A percentile compares a stretch with the other conserved stretches of the same genome.
Conservation (phyloP, 92 coral and sea anemone species). For the Palythoa caribaeorum region DNA sequence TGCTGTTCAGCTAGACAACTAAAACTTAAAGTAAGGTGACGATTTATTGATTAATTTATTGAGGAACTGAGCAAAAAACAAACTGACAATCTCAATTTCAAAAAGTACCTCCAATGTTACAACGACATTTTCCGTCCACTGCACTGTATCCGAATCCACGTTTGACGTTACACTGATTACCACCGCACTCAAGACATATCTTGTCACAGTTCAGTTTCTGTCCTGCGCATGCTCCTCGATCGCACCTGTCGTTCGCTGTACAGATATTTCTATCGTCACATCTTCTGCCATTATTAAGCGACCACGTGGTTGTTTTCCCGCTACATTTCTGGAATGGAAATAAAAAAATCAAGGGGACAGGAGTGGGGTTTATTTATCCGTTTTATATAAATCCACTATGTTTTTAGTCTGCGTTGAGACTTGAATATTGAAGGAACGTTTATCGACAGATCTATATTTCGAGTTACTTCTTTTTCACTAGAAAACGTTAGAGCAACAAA, state of each 20-base stretch:
- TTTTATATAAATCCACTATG: too few species aligned
- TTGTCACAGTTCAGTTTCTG: slow-evolving; percentile 71
- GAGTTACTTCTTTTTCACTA: too few species aligned
- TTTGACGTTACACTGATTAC: slow-evolving; percentile 80
- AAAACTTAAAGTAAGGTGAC: too few species aligned
- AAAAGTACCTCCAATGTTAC: slow-evolving; percentile 81
- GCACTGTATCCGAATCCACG: slow-evolving; percentile 83
- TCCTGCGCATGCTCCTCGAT: slow-evolving; percentile 75
- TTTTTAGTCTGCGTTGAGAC: too few species aligned
- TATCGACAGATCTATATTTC: too few species aligned
- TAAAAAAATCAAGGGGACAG: background rate
- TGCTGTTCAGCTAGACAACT: too few species aligned
- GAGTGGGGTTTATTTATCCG: too few species aligned
- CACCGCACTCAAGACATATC: slow-evolving; percentile 82
- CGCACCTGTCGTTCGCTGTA: slow-evolving; percentile 79
- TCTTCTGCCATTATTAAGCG: slow-evolving; percentile 70
- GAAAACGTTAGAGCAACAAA: too few species aligned
- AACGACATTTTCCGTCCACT: slow-evolving; percentile 75
- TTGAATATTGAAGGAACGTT: too few species aligned
- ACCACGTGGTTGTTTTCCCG: slow-evolving; percentile 64
- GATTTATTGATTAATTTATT: too few species aligned
- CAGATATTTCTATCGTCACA: slow-evolving; percentile 85
- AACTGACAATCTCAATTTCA: background rate
- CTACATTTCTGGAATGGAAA: slow-evolving; percentile 75
- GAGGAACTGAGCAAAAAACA: background rate